Evolutionary conservation across 2,113 vertebrate genomes (phyloP).

Genomic region (Pampusana beccarii): DNA sequence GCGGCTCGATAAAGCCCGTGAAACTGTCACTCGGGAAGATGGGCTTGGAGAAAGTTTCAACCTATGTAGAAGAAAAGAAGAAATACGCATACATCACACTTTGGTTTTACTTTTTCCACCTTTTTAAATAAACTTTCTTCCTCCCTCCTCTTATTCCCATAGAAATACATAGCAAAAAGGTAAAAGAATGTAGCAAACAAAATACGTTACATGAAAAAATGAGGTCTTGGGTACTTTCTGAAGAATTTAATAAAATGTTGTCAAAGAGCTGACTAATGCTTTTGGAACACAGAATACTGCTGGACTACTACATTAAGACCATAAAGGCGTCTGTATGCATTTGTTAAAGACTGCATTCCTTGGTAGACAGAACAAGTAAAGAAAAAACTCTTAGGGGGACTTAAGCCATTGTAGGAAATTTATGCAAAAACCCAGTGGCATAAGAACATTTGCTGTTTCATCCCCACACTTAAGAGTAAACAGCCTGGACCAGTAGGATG

Average conservation of each 20-base stretch:
- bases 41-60: conserved; percentile 86
- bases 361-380: not conserved
- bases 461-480: not conserved
- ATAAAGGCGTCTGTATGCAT: not conserved
- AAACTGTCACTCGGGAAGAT: conserved; percentile 85
- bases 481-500: not conserved
- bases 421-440: not conserved
- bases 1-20: conserved; percentile 84
- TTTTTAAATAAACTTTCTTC: not conserved
- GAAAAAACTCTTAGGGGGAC: not conserved
- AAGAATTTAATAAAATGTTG: not conserved
- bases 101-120: not conserved
- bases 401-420: not conserved
- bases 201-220: not conserved
- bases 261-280: not conserved
- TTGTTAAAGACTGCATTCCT: not conserved
- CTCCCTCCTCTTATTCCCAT: not conserved
- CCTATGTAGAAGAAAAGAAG: conserved; percentile 51
- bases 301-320: not conserved
- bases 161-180: not conserved
- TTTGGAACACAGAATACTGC: not conserved
- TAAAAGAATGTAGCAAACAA: not conserved
- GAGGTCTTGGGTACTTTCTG: not conserved
- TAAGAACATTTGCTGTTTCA: not conserved
- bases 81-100: not conserved